Evolutionary conservation across 2,113 vertebrate genomes (phyloP).

Genomic region (Ciconia stormi): DNA sequence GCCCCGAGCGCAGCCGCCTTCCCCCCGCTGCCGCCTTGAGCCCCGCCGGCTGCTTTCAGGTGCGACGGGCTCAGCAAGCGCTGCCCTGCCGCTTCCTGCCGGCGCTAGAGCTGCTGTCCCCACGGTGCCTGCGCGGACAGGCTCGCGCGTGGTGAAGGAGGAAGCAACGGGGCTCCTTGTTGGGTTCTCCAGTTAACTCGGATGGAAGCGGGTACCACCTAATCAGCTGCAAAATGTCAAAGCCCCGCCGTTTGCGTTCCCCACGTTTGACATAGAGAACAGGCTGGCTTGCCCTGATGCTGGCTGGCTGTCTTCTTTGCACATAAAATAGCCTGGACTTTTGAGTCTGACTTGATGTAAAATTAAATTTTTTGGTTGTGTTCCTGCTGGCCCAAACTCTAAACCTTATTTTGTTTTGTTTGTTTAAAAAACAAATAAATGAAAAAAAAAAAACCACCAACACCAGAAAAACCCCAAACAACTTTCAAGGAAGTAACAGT

Average conservation of each 20-base stretch:
- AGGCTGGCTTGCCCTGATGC: neutral
- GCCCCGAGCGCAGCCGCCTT: fast-evolving
- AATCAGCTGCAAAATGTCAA: neutral
- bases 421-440: neutral
- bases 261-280: fast-evolving
- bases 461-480: neutral
- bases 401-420: neutral
- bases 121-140: fast-evolving
- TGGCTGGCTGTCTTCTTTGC: neutral
- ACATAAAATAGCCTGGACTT: neutral
- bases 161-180: fast-evolving
- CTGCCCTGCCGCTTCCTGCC: neutral
- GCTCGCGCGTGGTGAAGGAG: fast-evolving
- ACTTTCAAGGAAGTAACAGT: neutral
- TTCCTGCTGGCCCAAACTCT: neutral
- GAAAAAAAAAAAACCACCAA: neutral
- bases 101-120: neutral
- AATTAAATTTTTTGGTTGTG: neutral
- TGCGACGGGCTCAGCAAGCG: neutral
- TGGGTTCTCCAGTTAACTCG: neutral
- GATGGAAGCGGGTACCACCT: neutral
- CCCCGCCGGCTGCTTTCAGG: neutral
- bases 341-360: fast-evolving
- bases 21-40: fast-evolving
- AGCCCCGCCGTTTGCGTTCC: neutral